Base-by-base conservation (phyloP, 1,140 invertebrate species). In the Calephelis nemesis region DNA sequence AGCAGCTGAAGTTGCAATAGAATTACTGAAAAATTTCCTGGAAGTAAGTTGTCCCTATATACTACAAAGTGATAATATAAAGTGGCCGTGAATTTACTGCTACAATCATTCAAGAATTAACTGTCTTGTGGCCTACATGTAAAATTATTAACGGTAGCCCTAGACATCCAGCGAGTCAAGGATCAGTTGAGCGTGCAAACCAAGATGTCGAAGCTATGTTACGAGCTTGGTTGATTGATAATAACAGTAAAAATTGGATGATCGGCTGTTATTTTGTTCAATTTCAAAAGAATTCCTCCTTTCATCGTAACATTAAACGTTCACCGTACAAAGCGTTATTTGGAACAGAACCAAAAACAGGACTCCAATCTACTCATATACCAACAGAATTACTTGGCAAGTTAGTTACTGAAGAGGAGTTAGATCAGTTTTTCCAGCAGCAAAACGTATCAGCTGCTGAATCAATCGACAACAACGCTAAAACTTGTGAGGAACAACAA, bases 11-110 rank as follows among this genome's bases (percentile, higher is more conserved):
- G 76, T 81, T 4, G 77, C 80, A 11, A 13, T 63, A 0, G 58
- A 65, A 9, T 15, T 85, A 9, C 40, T 80, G 11, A 75, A 85
- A 63, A 80, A 87, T 65, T 85, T 88, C 73, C 70, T 71, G 47
- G 65, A 76, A 65, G 81, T 88, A 77, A 86, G 87, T 63, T 79
- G 85, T 40, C 40, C 60, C 12, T 9, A 5, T 12, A 62, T 62
- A 82, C 80, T 30, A 62, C 80, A 90, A 78, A 74, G 62, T 66
- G 77, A 84, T 68, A 84, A 90, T n/a, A n/a, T n/a, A n/a, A n/a
- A n/a, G n/a, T 69, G 81, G 85, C 6, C 66, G 75, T 65, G 84
- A 90, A 72, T 91, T 90, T 76, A 73, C 60, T 80, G 85, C 85
- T 58, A 50, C 72, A 58, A 67, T 88, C 30, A 79, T 92, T 63